Percentiles rank a stretch among this genome's conserved stretches.
phyloP scores from a whole-genome alignment of 2,797 vertebrate genomes.

The Pygocentrus nattereri region DNA sequence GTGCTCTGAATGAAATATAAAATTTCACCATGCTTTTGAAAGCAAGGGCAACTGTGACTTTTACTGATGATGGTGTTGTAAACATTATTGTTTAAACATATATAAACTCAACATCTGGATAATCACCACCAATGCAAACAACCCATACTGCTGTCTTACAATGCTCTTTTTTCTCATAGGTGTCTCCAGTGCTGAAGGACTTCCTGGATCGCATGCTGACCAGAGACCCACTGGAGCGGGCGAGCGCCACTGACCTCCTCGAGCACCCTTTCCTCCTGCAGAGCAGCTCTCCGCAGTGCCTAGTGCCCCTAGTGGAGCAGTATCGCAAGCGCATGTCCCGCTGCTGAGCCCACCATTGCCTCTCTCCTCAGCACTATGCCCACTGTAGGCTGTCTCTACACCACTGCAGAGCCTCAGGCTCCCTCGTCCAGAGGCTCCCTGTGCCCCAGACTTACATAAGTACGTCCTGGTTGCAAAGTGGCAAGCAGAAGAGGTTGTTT shows the following conservation, averaged over 20 bases:
- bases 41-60: too few relatives aligned
- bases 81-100: too few relatives aligned
- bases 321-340: constrained; percentile 95
- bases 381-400: constrained; percentile 19
- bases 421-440: constrained; percentile 5
- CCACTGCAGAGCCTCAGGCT: constrained; percentile 4
- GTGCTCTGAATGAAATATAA: too few relatives aligned
- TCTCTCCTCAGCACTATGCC: constrained; percentile 32
- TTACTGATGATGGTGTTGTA: too few relatives aligned
- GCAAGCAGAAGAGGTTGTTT: constrained; percentile 22
- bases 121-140: too few relatives aligned
- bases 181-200: constrained; percentile 93
- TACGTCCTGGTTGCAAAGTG: not conserved
- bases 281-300: constrained; percentile 94
- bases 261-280: constrained; percentile 97
- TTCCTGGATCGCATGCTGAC: constrained; percentile 96
- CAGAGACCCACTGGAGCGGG: constrained; percentile 90
- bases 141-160: not conserved
- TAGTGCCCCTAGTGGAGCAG: constrained; percentile 95
- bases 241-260: constrained; percentile 92
- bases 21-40: too few relatives aligned
- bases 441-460: not conserved
- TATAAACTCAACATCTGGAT: too few relatives aligned
- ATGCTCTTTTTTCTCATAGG: constrained; percentile 67
- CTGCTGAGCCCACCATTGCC: constrained; percentile 82